phyloP scores from a whole-genome alignment of 2,797 vertebrate genomes.

The Coreius guichenoti region DNA sequence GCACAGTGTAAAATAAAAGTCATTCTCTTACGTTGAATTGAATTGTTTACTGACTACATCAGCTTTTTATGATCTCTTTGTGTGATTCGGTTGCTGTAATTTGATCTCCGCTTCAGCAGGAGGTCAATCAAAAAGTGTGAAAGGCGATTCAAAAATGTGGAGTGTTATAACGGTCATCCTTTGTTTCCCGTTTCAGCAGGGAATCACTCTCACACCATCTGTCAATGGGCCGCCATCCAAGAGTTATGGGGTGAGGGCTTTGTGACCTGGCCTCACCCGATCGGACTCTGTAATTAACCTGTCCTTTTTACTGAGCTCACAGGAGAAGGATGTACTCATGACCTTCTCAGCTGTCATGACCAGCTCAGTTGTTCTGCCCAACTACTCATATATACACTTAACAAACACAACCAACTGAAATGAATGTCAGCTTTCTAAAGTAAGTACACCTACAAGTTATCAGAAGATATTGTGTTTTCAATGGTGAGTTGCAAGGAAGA shows the following conservation, averaged over 20 bases:
- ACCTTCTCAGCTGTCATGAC: slow-evolving; percentile 1
- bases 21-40: background rate
- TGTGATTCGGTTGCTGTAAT: slow-evolving; percentile 1
- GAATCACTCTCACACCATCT: slow-evolving; percentile 42
- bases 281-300: slow-evolving; percentile 23
- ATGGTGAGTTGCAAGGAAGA: background rate
- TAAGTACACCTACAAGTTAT: background rate
- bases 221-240: slow-evolving; percentile 36
- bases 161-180: slow-evolving; percentile 5
- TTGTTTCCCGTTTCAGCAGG: slow-evolving; percentile 38
- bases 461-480: background rate
- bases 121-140: slow-evolving; percentile 23
- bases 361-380: background rate
- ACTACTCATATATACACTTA: background rate
- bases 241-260: background rate
- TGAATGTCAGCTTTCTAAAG: background rate
- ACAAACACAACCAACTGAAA: background rate
- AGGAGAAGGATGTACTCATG: background rate
- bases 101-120: slow-evolving; percentile 5
- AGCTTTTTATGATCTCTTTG: slow-evolving; percentile 14
- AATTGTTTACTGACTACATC: slow-evolving; percentile 6
- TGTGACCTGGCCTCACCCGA: slow-evolving; percentile 27
- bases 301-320: background rate
- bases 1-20: slow-evolving; percentile 28
- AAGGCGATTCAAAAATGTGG: slow-evolving; percentile 27